phyloP scores from a whole-genome alignment of 2,797 vertebrate genomes.

The Huso huso region DNA sequence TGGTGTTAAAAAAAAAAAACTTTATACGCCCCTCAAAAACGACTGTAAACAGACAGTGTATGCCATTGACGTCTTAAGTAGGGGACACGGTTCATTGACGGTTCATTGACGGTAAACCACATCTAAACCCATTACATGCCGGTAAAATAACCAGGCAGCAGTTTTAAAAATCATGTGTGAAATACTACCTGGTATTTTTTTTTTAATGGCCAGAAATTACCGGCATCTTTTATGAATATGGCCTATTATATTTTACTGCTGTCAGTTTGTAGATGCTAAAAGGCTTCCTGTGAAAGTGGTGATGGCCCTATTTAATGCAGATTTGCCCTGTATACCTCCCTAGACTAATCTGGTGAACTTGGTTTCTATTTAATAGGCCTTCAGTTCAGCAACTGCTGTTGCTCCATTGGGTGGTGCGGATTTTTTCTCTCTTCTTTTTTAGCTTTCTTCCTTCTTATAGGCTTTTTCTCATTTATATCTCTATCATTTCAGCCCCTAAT shows the following conservation, averaged over 20 bases:
- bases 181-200: background rate
- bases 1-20: too few species aligned
- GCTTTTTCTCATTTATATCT: constrained; percentile 59
- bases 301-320: constrained; percentile 11
- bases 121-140: too few species aligned
- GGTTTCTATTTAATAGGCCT: constrained; percentile 14
- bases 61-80: too few species aligned
- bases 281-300: background rate
- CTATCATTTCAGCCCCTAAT: constrained; percentile 58
- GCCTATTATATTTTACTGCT: background rate
- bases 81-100: too few species aligned
- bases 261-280: background rate
- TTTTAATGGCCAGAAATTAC: too few species aligned
- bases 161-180: background rate
- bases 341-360: constrained; percentile 24
- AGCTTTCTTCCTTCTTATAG: constrained; percentile 48
- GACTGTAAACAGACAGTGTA: too few species aligned
- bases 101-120: too few species aligned
- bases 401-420: constrained; percentile 30
- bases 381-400: constrained; percentile 20
- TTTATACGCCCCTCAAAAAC: too few species aligned
- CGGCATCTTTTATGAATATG: too few species aligned
- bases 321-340: constrained; percentile 13
- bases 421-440: constrained; percentile 36
- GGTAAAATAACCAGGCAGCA: too few species aligned